Conservation (phyloP, 2,113 vertebrate species). For the Plecotus auritus region DNA sequence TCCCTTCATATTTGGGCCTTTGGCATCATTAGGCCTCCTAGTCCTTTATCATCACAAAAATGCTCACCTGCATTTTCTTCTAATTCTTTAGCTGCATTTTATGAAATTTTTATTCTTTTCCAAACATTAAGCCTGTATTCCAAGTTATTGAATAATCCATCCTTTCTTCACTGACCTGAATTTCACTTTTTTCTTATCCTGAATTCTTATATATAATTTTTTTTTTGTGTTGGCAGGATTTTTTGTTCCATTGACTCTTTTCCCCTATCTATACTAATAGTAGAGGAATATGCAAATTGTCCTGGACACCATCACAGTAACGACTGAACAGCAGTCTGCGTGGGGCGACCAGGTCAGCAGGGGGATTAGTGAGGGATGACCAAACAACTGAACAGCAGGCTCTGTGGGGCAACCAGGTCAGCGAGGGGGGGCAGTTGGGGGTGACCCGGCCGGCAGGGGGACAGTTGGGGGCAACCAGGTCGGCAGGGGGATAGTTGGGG, state of each 20-base stretch:
- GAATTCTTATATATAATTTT: background rate
- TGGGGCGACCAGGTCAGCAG: no score
- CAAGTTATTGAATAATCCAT: background rate
- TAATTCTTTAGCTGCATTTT: background rate
- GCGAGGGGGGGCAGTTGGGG: no score
- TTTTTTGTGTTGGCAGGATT: background rate
- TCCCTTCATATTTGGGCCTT: background rate
- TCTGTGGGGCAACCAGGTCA: no score
- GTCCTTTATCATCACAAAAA: background rate
- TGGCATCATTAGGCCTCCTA: background rate
- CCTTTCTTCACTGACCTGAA: background rate
- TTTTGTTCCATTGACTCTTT: background rate
- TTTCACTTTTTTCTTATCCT: background rate
- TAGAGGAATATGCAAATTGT: no score
- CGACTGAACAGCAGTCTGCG: no score
- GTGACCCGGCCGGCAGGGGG: no score
- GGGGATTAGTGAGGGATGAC: no score
- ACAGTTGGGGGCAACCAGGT: no score
- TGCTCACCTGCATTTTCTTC: background rate
- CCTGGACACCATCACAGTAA: no score
- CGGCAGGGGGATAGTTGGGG: no score
- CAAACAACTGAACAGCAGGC: no score
- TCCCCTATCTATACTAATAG: background rate
- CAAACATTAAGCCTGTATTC: background rate
- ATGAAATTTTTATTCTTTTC: background rate